Base-by-base conservation (phyloP, 2,797 vertebrate species). In the Potorous gilbertii region DNA sequence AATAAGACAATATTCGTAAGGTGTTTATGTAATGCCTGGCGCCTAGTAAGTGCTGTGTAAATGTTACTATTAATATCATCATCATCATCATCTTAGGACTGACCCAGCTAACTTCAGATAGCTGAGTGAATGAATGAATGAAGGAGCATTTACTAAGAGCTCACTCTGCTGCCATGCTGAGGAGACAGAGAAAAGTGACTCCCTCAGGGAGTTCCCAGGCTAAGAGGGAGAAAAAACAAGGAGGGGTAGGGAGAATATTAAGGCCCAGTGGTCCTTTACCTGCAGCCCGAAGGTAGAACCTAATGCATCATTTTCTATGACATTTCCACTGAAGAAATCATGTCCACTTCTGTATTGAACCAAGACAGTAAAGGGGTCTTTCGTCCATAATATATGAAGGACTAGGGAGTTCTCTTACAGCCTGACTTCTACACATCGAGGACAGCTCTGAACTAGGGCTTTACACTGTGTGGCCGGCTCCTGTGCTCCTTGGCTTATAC, bases 391-490 rank as follows among this genome's bases (percentile, higher is more conserved):
- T 8, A 74, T 5, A 74, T 46, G 18, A 81, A 46, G n/a, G n/a
- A 74, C 16, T 40, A 74, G 66, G n/a, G n/a, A 66, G 62, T 1
- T 66, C 62, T 14, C 62, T n/a, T 66, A 14, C 12, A n/a, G 34
- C 13, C 62, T 16, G 4, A 18, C 31, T 66, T 66, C 34, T 74
- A 2, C 21, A 16, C 18, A 14, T 74, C n/a, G n/a, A 74, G 21
- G 66, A 74, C 16, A 74, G 0, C 34, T 74, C n/a, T 21, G n/a
- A 74, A 74, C 27, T n/a, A 74, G 93, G 46, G 18, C 57, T 94
- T 96, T 91, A 5, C 55, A 90, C 92, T 95, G 54, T 66, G 50
- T 24, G 40, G 90, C 57, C 50, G 90, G 74, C 55, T 91, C 57
- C n/a, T 56, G 74, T 95, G 56, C 92, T 94, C 52, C 46, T 91